A percentile compares a stretch with the other conserved stretches of the same genome.
These are phyloP conservation scores for Poeciliopsis occidentalis DNA, from an alignment of 2,113 vertebrate genomes.

Conservation along the genomic window DNA sequence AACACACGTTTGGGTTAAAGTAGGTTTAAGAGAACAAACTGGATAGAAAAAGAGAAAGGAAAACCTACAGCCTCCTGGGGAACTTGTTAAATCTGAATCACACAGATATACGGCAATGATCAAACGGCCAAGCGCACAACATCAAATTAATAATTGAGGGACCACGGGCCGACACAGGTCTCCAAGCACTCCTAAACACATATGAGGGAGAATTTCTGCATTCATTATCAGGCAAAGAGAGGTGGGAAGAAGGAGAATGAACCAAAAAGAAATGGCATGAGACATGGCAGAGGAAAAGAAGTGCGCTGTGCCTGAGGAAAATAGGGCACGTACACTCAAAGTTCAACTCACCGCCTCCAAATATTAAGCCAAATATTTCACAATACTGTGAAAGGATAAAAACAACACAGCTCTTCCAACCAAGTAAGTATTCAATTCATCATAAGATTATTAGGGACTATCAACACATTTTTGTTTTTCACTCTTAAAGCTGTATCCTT, in stretches of 20 bases:
- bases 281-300: slow-evolving; percentile 34
- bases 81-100: slow-evolving; percentile 75
- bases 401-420: background rate
- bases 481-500: background rate
- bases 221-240: slow-evolving; percentile 54
- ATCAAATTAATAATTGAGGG: slow-evolving; percentile 80
- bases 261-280: slow-evolving; percentile 29
- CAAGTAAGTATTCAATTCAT: background rate
- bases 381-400: slow-evolving; percentile 22
- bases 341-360: slow-evolving; percentile 29
- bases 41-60: slow-evolving; percentile 13
- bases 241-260: slow-evolving; percentile 26
- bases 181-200: slow-evolving; percentile 70
- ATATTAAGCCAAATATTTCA: slow-evolving; percentile 28
- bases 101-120: slow-evolving; percentile 72
- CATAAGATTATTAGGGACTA: background rate
- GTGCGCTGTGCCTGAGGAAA: slow-evolving; percentile 41
- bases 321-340: slow-evolving; percentile 17
- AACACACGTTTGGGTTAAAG: slow-evolving; percentile 2
- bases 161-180: slow-evolving; percentile 62
- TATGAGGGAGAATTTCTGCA: slow-evolving; percentile 70
- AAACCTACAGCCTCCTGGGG: slow-evolving; percentile 59
- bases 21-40: slow-evolving; percentile 48
- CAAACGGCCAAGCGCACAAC: slow-evolving; percentile 71
- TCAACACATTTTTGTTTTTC: background rate